These are phyloP conservation scores for Leptodactylus fuscus DNA, from an alignment of 2,113 vertebrate species.

Conservation along the genomic window DNA sequence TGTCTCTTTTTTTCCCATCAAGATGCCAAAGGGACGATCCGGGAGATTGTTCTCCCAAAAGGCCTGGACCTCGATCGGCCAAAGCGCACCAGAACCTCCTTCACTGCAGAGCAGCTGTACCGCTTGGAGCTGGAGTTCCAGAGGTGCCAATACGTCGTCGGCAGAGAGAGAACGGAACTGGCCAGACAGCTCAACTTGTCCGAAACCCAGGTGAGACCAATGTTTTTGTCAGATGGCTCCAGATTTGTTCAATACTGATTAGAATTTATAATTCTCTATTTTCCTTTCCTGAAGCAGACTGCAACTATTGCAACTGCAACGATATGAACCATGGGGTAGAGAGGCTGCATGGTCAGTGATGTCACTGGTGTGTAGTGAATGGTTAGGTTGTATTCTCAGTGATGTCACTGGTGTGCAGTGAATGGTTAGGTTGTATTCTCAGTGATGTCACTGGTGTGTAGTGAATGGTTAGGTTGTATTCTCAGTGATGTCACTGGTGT, in stretches of 20 bases:
- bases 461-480: no score
- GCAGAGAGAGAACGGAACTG: constrained; percentile 90
- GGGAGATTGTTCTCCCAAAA: constrained; percentile 95
- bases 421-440: not conserved
- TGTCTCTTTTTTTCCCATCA: constrained; percentile 10
- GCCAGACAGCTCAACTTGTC: constrained; percentile 92
- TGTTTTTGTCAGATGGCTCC: no score
- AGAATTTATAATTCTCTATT: no score
- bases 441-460: no score
- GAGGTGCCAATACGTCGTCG: constrained; percentile 95
- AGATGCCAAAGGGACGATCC: constrained; percentile 97
- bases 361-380: no score
- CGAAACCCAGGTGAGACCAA: constrained; percentile 87
- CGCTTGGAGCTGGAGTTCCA: constrained; percentile 94
- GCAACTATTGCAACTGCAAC: no score
- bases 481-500: no score
- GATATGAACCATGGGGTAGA: no score
- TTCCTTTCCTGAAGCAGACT: no score
- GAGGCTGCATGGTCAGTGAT: no score
- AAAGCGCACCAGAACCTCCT: constrained; percentile 93
- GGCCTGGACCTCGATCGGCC: constrained; percentile 94
- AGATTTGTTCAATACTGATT: no score
- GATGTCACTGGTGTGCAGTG: not conserved
- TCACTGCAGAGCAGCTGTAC: constrained; percentile 96
- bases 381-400: not conserved